Conservation (phyloP, 2,113 vertebrate genomes). For the Carollia perspicillata region DNA sequence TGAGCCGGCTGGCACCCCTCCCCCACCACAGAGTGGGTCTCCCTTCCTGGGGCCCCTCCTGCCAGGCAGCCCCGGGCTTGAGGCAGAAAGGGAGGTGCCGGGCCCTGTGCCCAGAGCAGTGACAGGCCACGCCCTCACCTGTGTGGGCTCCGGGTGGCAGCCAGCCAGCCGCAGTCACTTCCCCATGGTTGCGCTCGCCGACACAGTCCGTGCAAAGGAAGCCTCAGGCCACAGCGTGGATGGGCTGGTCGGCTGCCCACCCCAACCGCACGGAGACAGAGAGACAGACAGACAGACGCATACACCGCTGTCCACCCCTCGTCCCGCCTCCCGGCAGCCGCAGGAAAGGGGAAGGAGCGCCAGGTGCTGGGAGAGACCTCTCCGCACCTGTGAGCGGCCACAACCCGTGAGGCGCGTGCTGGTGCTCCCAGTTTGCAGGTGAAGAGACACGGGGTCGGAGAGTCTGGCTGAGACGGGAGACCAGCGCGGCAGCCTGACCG, state of each 20-base stretch:
- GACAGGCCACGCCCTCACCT: not conserved
- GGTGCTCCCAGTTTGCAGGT: not conserved
- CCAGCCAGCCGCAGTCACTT: not conserved
- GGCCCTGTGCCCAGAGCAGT: not conserved
- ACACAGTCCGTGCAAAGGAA: not conserved
- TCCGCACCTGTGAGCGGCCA: not conserved
- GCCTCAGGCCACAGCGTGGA: not conserved
- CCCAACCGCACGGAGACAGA: not conserved
- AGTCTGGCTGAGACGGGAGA: no score
- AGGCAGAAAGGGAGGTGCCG: not conserved
- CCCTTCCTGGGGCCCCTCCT: not conserved
- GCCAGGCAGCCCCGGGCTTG: not conserved
- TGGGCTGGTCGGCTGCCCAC: not conserved
- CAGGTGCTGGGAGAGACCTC: accelerated
- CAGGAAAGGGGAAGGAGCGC: not conserved
- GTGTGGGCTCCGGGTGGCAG: accelerated
- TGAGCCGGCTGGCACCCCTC: not conserved
- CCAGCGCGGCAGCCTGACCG: not conserved
- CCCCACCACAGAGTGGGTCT: not conserved
- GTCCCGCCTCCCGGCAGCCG: not conserved
- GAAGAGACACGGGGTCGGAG: not conserved
- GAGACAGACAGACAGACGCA: no score
- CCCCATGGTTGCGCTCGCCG: not conserved
- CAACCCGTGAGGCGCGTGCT: accelerated
- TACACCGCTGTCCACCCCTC: accelerated